Conservation (phyloP, 2,888 invertebrate genomes). For the Flexamia atlantica region DNA sequence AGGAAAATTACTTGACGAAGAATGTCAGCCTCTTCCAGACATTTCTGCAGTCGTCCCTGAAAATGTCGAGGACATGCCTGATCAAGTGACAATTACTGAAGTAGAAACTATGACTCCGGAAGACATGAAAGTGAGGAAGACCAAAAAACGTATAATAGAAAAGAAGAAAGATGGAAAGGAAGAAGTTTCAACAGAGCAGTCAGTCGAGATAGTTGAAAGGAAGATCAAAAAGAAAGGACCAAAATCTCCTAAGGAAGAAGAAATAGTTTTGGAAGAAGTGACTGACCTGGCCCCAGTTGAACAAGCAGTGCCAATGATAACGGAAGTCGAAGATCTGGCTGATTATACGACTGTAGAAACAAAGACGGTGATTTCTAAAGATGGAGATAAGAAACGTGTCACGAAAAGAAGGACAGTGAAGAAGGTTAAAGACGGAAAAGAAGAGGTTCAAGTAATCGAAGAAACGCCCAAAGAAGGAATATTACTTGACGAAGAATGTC, state of each 20-base stretch:
- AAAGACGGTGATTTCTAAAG: conserved; percentile 69
- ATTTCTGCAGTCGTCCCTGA: conserved; percentile 42
- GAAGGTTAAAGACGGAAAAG: conserved; percentile 69
- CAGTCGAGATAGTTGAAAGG: conserved; percentile 65
- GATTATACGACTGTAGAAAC: conserved; percentile 73
- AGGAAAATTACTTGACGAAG: conserved; percentile 55
- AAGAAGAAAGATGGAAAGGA: conserved; percentile 64
- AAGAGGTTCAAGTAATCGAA: conserved; percentile 61
- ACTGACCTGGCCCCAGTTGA: conserved; percentile 2
- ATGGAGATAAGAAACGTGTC: conserved; percentile 75
- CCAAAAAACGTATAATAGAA: conserved; percentile 58
- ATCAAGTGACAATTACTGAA: conserved; percentile 60
- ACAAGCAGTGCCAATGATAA: conserved; percentile 18
- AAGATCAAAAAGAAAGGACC: conserved; percentile 65
- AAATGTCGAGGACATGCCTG: conserved; percentile 42
- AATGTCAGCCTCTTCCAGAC: conserved; percentile 20
- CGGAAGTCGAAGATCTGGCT: conserved; percentile 75
- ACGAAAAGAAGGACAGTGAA: conserved; percentile 73
- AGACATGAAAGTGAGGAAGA: conserved; percentile 64
- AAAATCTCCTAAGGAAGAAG: conserved; percentile 70
- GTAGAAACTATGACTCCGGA: conserved; percentile 69
- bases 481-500: conserved; percentile 64
- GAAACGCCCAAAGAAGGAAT: conserved; percentile 71
- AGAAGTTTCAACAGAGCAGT: conserved; percentile 57
- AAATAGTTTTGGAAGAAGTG: conserved; percentile 40